Conservation (phyloP, 2,888 invertebrate genomes). For the Drosophila aldrichi region DNA sequence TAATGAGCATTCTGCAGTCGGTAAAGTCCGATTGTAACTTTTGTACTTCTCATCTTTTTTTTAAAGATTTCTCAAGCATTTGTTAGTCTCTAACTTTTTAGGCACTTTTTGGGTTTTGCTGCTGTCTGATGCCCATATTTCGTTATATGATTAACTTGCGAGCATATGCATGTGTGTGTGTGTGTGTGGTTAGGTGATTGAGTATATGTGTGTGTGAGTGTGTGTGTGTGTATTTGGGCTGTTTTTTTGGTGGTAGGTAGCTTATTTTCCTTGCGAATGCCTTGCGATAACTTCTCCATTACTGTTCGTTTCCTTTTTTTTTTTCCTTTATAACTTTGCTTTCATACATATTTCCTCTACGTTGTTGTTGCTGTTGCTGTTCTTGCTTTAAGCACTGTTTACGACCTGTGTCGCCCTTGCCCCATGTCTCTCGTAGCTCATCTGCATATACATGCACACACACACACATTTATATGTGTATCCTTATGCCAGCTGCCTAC, state of each 20-base stretch:
- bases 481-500: conserved; percentile 9
- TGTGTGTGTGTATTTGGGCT: neutral
- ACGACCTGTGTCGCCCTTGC: conserved; percentile 1
- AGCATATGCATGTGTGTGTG: conserved; percentile 15
- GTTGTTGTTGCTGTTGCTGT: neutral
- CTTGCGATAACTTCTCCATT: conserved; percentile 19
- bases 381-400: conserved; percentile 21
- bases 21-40: no score
- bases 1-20: no score
- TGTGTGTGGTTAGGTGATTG: conserved; percentile 2
- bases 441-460: conserved; percentile 12
- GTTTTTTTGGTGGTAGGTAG: neutral
- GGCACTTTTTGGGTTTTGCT: conserved; percentile 8
- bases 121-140: conserved; percentile 31
- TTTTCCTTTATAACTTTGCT: conserved; percentile 15
- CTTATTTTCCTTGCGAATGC: conserved; percentile 10
- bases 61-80: conserved; percentile 5
- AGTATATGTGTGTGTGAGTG: conserved; percentile 2
- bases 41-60: neutral
- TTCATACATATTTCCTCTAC: neutral
- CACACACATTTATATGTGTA: neutral
- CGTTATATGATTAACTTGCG: conserved; percentile 39
- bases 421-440: conserved; percentile 1
- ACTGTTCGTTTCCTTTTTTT: conserved; percentile 9
- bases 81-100: conserved; percentile 16